Evolutionary conservation across 1,140 invertebrate species (phyloP), one percentile per base, ranked within the genome.

Genomic region (Capitella teleta): DNA sequence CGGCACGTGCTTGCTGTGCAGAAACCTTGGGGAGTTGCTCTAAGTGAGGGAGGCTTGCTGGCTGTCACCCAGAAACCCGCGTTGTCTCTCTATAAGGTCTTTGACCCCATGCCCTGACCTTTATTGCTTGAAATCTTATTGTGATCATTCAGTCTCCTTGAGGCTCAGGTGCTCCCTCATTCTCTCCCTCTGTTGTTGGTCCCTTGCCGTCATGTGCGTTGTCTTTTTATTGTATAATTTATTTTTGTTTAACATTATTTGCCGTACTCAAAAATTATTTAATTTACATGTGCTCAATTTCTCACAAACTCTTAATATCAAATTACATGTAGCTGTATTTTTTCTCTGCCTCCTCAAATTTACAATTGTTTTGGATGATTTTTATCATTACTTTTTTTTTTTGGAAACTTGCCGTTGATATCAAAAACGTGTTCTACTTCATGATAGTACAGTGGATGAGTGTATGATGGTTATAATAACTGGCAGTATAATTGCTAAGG

Each of bases 21-120:
- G 25, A 51, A 30, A 21, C 49, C 49, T 5, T 51, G 49, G 49
- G 49, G 49, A n/a, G 41, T 51, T 5, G 38, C 40, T 42, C 23
- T 51, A 5, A 51, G 38, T 34, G 49, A 51, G 25, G 38, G 49
- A 2, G 49, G 49, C 10, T 30, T 43, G 19, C 25, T 51, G 25
- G 49, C 49, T 1, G 49, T 51, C 26, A 43, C 49, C 2, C 49
- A 51, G 1, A 51, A 51, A 30, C 49, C 49, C 14, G 37, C 49
- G 21, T 18, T 51, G 12, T 44, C 24, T n/a, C 26, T 51, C 3
- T 51, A 28, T 19, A 51, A 43, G 28, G 49, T 51, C 1, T 51
- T 51, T 32, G 49, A 51, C 5, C 49, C 49, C 10, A 47, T 51
- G 2, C 49, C 49, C 12, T 51, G 40, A 44, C 19, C 41, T 0